Evolutionary conservation across 2,797 vertebrate genomes (phyloP), one percentile per base, ranked within the genome.

Genomic region (Falco berigora): DNA sequence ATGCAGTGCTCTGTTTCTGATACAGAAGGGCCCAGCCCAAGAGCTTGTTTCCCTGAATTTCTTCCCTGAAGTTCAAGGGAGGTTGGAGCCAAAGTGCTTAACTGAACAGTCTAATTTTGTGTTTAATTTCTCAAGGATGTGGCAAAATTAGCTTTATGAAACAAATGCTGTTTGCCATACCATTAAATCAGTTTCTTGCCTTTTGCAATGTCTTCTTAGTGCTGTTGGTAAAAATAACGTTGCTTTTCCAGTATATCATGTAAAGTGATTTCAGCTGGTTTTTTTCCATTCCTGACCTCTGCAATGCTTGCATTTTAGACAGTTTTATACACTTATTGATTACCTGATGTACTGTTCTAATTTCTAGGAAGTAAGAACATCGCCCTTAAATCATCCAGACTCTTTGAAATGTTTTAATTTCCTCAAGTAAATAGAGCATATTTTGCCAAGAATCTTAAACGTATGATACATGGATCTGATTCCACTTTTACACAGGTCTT

Each of bases 261-360:
- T 86, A 85, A 95, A 94, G 75, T 94, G 88, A 95, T 95, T 96
- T 96, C 94, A 95, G 90, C 77, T 95, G 86, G 10, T 7, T 53
- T 91, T 93, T 93, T 86, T 63, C 82, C 91, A 81, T 86, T 93
- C 85, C 81, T 96, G 94, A 96, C 92, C 92, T 88, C 80, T 76
- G 59, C 68, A 94, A 80, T 73, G 56, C 74, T 94, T 86, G 55
- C 40, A 89, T 93, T 97, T 97, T 82, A 91, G 80, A 82, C 72
- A 75, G 49, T 94, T 96, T 97, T 82, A 96, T 95, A 94, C 50
- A 77, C n/a, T 92, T 94, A 96, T 93, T 96, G 96, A 97, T 96
- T 90, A 96, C 68, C 83, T 77, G 85, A 97, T 77, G 90, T 91
- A 94, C 86, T 53, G 72, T 86, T 92, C 59, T 94, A 94, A 95